A percentile compares a stretch with the other conserved stretches of the same genome.
These are phyloP conservation scores for Empidonax traillii DNA, from an alignment of 2,113 vertebrate genomes.

Conservation along the genomic window DNA sequence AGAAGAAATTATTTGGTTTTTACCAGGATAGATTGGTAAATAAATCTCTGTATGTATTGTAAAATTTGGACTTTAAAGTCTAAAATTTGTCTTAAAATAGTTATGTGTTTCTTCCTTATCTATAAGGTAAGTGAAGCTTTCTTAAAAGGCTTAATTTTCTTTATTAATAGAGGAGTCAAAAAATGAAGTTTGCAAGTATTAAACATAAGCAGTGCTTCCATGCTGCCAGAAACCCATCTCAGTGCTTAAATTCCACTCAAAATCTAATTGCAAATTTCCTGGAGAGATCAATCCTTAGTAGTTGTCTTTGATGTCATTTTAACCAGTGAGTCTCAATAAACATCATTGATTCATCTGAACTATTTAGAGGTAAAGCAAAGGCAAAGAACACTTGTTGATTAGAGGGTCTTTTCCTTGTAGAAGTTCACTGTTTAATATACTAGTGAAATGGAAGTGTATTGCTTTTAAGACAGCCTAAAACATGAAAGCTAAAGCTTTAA, in stretches of 20 bases:
- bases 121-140: background rate
- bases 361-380: background rate
- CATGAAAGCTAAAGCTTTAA: background rate
- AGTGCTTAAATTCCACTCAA: background rate
- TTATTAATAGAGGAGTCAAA: background rate
- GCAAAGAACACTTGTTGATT: background rate
- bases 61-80: background rate
- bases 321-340: background rate
- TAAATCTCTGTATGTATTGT: background rate
- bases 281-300: background rate
- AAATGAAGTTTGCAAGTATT: background rate
- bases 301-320: conserved; percentile 17
- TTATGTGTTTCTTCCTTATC: background rate
- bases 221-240: background rate
- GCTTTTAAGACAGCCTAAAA: background rate
- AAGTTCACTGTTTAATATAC: background rate
- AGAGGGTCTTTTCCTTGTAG: background rate
- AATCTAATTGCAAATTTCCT: background rate
- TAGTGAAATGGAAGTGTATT: background rate
- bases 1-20: background rate
- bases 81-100: background rate
- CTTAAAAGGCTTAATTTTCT: background rate
- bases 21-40: background rate
- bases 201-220: background rate
- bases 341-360: background rate